These are phyloP conservation scores for Phymanthus crucifer DNA, from an alignment of 92 coral and sea anemone species.

Conservation along the genomic window DNA sequence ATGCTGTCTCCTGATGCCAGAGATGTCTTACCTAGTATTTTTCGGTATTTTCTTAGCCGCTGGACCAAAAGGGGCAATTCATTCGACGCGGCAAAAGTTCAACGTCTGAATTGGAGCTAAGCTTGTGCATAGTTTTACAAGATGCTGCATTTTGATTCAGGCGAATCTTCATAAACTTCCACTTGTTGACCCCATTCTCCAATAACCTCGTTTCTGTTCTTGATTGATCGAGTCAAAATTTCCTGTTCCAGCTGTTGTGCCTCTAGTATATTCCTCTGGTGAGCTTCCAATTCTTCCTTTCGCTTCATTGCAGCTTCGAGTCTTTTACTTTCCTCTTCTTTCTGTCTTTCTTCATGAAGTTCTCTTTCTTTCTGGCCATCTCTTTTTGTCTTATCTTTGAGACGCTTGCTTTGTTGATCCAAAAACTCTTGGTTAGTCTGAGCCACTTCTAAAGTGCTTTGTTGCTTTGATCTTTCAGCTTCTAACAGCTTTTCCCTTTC, in stretches of 20 bases:
- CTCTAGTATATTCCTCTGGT: constrained; percentile 39
- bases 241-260: constrained; percentile 36
- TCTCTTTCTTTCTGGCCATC: constrained; percentile 34
- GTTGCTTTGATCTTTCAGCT: constrained; percentile 28
- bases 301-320: constrained; percentile 25
- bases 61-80: no score
- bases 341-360: constrained; percentile 20
- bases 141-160: constrained; percentile 18
- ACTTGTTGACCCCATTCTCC: constrained; percentile 28
- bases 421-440: constrained; percentile 25
- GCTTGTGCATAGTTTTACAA: neutral
- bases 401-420: constrained; percentile 30
- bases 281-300: constrained; percentile 30
- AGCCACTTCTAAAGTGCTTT: constrained; percentile 23
- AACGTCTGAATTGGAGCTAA: no score
- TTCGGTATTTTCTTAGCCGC: no score
- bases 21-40: no score
- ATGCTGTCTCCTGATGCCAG: no score
- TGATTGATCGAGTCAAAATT: constrained; percentile 13
- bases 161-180: constrained; percentile 16
- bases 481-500: constrained; percentile 47
- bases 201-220: constrained; percentile 21
- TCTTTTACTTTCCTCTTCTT: constrained; percentile 34
- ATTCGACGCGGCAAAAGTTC: no score
- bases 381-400: constrained; percentile 21